A percentile compares a stretch with the other conserved stretches of the same genome.
Conservation (phyloP, 2,113 vertebrate genomes). For the Lophochroa leadbeateri region DNA sequence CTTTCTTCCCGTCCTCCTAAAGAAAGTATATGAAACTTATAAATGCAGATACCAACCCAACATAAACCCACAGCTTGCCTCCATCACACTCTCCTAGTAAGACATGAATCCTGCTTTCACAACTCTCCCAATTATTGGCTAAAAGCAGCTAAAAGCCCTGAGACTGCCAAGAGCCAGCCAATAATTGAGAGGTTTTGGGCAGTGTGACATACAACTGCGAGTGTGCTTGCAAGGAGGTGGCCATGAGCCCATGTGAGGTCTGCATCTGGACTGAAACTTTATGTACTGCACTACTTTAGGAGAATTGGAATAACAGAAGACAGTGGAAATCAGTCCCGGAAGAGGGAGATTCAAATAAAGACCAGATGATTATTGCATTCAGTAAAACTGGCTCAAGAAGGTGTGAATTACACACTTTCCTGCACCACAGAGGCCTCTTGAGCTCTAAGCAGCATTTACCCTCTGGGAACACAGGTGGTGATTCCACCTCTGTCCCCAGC, state of each 20-base stretch:
- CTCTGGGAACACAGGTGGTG: slow-evolving; percentile 68
- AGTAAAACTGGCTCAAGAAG: slow-evolving; percentile 66
- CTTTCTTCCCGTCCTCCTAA: slow-evolving; percentile 33
- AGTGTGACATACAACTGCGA: background rate
- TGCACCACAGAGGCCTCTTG: slow-evolving; percentile 64
- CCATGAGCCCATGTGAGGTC: slow-evolving; percentile 50
- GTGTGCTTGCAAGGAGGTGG: slow-evolving; percentile 39
- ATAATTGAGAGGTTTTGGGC: slow-evolving; percentile 39
- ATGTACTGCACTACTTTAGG: slow-evolving; percentile 61
- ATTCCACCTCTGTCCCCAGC: slow-evolving; percentile 70
- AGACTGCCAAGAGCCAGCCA: slow-evolving; percentile 33
- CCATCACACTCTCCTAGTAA: slow-evolving; percentile 1
- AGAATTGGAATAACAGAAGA: slow-evolving; percentile 64
- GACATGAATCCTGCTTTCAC: background rate
- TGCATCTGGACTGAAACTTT: slow-evolving; percentile 50
- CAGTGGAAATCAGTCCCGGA: slow-evolving; percentile 52
- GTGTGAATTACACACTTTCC: slow-evolving; percentile 71
- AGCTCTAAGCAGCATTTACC: slow-evolving; percentile 52
- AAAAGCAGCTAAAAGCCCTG: slow-evolving; percentile 20
- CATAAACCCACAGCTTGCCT: slow-evolving; percentile 41
- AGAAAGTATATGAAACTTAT: slow-evolving; percentile 36
- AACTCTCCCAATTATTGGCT: slow-evolving; percentile 41
- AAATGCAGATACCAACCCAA: slow-evolving; percentile 36
- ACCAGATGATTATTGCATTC: slow-evolving; percentile 63
- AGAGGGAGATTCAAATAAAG: slow-evolving; percentile 55